These are phyloP conservation scores for Tachysurus fulvidraco DNA, from an alignment of 2,113 vertebrate genomes.

Conservation along the genomic window DNA sequence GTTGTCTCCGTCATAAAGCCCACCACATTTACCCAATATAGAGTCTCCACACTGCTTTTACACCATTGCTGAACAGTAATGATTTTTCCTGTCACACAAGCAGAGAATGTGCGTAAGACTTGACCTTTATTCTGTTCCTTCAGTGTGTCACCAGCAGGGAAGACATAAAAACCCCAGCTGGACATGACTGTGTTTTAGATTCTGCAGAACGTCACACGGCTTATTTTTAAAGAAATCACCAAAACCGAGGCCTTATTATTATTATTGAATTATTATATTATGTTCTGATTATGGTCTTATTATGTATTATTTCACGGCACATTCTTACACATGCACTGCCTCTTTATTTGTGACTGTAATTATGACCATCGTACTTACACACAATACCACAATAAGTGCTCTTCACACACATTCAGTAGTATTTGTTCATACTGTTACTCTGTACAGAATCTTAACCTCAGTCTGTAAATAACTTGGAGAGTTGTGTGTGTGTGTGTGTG, in stretches of 20 bases:
- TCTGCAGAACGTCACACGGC: neutral
- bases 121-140: conserved; percentile 65
- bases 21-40: conserved; percentile 66
- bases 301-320: too few species aligned
- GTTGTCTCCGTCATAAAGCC: conserved; percentile 54
- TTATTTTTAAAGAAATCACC: conserved; percentile 25
- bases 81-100: conserved; percentile 73
- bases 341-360: too few species aligned
- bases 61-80: conserved; percentile 70
- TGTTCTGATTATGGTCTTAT: too few species aligned
- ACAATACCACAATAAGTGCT: too few species aligned
- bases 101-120: conserved; percentile 69
- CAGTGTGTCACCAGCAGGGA: conserved; percentile 63
- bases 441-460: too few species aligned
- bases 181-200: conserved; percentile 60
- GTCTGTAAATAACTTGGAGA: too few species aligned
- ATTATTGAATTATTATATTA: neutral
- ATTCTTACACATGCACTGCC: too few species aligned
- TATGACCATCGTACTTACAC: too few species aligned
- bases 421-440: too few species aligned
- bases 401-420: too few species aligned
- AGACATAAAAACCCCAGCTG: conserved; percentile 69
- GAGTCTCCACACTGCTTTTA: conserved; percentile 61
- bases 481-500: too few species aligned
- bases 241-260: conserved; percentile 27